Conservation (phyloP, 2,888 invertebrate species). For the Chalcosyrphus nemorum region DNA sequence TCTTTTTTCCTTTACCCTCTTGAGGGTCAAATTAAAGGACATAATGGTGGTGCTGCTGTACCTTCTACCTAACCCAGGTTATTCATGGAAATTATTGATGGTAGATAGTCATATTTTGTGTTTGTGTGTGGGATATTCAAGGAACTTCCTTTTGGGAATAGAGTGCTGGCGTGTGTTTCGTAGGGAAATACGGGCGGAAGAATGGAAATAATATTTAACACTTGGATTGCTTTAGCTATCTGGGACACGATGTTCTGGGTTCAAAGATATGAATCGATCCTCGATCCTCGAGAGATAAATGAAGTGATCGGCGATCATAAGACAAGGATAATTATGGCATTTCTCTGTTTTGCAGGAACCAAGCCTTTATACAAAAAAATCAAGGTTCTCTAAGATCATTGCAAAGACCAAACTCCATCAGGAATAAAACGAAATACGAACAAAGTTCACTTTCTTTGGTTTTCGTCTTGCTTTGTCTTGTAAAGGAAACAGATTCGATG, state of each 20-base stretch:
- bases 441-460: too few relatives aligned
- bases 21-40: conserved; percentile 64
- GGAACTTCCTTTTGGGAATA: conserved; percentile 46
- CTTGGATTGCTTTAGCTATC: neutral
- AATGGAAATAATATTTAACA: conserved; percentile 18
- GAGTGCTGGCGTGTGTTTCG: neutral
- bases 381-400: too few relatives aligned
- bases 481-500: too few relatives aligned
- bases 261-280: neutral
- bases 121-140: conserved; percentile 17
- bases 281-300: too few relatives aligned
- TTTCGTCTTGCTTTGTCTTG: too few relatives aligned
- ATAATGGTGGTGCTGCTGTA: conserved; percentile 34
- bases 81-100: conserved; percentile 52
- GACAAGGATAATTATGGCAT: too few relatives aligned
- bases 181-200: conserved; percentile 68
- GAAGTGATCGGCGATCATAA: too few relatives aligned
- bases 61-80: conserved; percentile 37
- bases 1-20: neutral
- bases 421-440: too few relatives aligned
- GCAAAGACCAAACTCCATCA: too few relatives aligned
- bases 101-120: conserved; percentile 25
- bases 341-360: too few relatives aligned
- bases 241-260: neutral
- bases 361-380: too few relatives aligned